Evolutionary conservation across 2,888 invertebrate genomes (phyloP).

Genomic region (Eilema depressum): DNA sequence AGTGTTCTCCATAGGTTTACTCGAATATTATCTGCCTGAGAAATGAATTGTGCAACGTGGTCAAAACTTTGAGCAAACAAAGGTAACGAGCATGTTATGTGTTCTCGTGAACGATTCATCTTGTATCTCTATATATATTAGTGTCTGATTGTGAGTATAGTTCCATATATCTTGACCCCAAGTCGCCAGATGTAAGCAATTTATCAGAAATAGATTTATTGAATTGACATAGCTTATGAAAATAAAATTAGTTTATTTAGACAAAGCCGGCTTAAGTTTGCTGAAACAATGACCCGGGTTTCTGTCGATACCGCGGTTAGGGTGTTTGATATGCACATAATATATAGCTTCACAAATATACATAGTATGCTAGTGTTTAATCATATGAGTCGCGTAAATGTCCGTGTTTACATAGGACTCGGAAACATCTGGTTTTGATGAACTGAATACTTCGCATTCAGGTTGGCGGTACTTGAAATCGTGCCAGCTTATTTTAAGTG

Average conservation of each 20-base stretch:
- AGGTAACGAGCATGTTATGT: neutral
- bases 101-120: no score
- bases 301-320: slow-evolving; percentile 31
- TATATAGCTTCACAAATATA: slow-evolving; percentile 54
- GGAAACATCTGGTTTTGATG: slow-evolving; percentile 84
- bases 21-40: no score
- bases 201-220: neutral
- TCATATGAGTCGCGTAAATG: slow-evolving; percentile 64
- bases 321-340: slow-evolving; percentile 34
- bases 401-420: slow-evolving; percentile 76
- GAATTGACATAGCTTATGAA: neutral
- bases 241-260: neutral
- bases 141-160: no score
- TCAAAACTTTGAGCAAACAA: neutral
- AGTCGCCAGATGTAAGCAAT: no score
- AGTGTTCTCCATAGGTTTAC: no score
- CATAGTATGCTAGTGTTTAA: slow-evolving; percentile 60
- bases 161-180: no score
- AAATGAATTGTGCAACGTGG: neutral
- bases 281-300: slow-evolving; percentile 32
- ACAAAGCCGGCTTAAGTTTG: neutral
- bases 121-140: no score
- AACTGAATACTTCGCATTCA: slow-evolving; percentile 84
- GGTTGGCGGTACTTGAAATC: slow-evolving; percentile 84
- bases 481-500: slow-evolving; percentile 86